Percentiles rank a stretch among this genome's conserved stretches.
Evolutionary conservation across 1,140 invertebrate genomes (phyloP).

Genomic region (Campoletis sonorensis): DNA sequence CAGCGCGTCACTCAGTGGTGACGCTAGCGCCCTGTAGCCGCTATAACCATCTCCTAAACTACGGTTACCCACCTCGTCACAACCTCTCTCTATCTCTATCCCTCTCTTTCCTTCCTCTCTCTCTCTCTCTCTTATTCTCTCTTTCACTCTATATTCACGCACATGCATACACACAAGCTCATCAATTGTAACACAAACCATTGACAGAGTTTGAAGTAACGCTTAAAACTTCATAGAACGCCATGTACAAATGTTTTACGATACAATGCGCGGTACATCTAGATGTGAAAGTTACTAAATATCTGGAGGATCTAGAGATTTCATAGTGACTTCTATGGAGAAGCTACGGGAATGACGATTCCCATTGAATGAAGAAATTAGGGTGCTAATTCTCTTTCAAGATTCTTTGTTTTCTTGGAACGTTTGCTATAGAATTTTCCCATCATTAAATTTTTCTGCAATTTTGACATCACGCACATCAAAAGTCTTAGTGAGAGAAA

Average conservation of each 20-base stretch:
- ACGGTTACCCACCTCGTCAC: conserved; percentile 15
- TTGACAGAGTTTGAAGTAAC: conserved; percentile 38
- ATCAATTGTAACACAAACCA: conserved; percentile 12
- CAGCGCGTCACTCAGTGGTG: conserved; percentile 67
- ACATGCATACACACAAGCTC: not conserved
- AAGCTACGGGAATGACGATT: not conserved
- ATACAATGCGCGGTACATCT: conserved; percentile 1
- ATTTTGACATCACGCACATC: too few species aligned
- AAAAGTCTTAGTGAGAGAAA: not conserved
- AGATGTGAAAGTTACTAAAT: not conserved
- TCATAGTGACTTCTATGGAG: not conserved
- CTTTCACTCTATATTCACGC: conserved; percentile 38
- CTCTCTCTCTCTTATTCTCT: conserved; percentile 27
- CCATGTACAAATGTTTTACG: not conserved
- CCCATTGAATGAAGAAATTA: not conserved
- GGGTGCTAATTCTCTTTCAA: too few species aligned
- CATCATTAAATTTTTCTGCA: too few species aligned
- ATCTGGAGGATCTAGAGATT: not conserved
- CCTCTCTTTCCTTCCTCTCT: conserved; percentile 37
- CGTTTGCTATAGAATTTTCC: too few species aligned
- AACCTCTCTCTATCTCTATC: conserved; percentile 23
- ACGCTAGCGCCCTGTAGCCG: conserved; percentile 51
- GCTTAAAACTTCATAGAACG: conserved; percentile 24
- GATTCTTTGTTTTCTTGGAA: too few species aligned
- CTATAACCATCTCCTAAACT: conserved; percentile 23